Evolutionary conservation across 2,888 invertebrate genomes (phyloP), one percentile per base, ranked within the genome.

Genomic region (Abrostola triplasia): DNA sequence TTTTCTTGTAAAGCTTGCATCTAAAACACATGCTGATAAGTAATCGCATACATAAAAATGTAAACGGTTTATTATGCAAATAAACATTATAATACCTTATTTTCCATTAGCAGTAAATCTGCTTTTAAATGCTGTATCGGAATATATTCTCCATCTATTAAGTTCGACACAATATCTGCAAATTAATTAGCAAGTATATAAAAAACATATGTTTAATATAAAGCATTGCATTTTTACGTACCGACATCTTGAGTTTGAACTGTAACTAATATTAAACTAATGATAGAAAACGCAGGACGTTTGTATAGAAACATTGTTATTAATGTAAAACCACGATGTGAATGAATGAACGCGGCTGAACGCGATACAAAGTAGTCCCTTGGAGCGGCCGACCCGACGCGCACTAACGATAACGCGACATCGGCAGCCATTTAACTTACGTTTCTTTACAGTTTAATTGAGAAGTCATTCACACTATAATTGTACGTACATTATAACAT

Each of bases 351-450:
- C 49, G 13, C 37, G 11, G 48, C 24, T 47, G 44, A 47, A 24
- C 49, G 13, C 44, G 12, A 44, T 57, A 53, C 7, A 40, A 49
- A 42, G 58, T 49, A 50, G 58, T 70, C 54, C 51, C 53, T 36
- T 49, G 52, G 38, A 63, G 59, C 58, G 35, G 53, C 41, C 56
- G 63, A 53, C 48, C 13, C 49, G 53, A 41, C 50, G 36, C 35
- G 40, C 42, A 73, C 66, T 71, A 55, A 44, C 69, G 78, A 73
- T 77, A 79, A 66, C 58, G 24, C 53, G 53, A 40, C 54, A 56
- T 36, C 67, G 44, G 47, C 40, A 24, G 50, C 63, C 54, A 64
- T 72, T 67, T 71, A 71, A 51, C 7, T 56, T 63, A 62, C 59
- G 59, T 68, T 70, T 58, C 53, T 56, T 71, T 61, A 65, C 51